These are phyloP conservation scores for Heteropelma amictum DNA, from an alignment of 2,888 invertebrate species.

Conservation along the genomic window DNA sequence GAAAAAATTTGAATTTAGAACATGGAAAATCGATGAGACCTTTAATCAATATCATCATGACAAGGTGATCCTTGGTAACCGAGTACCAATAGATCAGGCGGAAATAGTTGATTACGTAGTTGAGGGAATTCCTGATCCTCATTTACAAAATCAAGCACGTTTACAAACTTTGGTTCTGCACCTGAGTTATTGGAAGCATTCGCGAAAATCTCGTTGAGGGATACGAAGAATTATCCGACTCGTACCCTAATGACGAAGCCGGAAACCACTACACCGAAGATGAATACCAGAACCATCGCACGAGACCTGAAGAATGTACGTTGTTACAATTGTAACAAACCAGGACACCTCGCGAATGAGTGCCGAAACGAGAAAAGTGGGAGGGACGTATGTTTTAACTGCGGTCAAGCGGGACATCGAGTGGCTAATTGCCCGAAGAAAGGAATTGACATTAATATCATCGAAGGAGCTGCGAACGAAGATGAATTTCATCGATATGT, in stretches of 20 bases:
- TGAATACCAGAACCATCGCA: neutral
- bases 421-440: slow-evolving; percentile 4
- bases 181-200: slow-evolving; percentile 19
- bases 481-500: slow-evolving; percentile 33
- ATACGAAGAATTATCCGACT: no score
- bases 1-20: slow-evolving; percentile 49
- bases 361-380: slow-evolving; percentile 7
- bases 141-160: slow-evolving; percentile 44
- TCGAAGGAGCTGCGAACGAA: slow-evolving; percentile 18
- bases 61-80: slow-evolving; percentile 53
- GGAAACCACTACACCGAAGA: neutral
- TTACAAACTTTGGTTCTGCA: slow-evolving; percentile 28
- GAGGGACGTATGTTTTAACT: slow-evolving; percentile 19
- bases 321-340: slow-evolving; percentile 26
- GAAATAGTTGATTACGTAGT: slow-evolving; percentile 52
- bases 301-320: neutral
- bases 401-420: slow-evolving; percentile 7
- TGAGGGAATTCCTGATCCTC: slow-evolving; percentile 48
- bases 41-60: slow-evolving; percentile 55
- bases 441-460: slow-evolving; percentile 4
- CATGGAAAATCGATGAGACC: slow-evolving; percentile 44
- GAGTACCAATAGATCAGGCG: slow-evolving; percentile 35
- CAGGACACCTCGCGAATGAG: neutral
- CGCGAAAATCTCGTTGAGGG: neutral
- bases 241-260: no score